These are phyloP conservation scores for Excalfactoria chinensis DNA, from an alignment of 2,113 vertebrate species.

Conservation along the genomic window DNA sequence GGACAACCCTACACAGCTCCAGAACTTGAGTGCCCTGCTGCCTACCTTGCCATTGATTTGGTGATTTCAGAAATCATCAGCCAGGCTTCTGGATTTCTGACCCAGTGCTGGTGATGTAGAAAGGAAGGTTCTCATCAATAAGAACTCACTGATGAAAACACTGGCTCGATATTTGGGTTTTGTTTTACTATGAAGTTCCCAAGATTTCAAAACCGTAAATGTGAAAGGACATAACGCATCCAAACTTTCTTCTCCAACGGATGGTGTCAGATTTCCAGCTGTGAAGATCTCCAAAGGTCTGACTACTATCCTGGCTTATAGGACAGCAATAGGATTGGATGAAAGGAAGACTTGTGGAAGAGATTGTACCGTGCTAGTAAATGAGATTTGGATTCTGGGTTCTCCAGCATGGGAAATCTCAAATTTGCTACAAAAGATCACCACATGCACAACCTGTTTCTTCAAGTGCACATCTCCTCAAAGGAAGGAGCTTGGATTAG, in stretches of 20 bases:
- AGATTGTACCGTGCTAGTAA: constrained; percentile 3
- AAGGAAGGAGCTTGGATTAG: constrained; percentile 7
- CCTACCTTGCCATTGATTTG: background rate
- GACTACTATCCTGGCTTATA: background rate
- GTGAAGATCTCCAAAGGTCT: background rate
- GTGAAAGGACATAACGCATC: background rate
- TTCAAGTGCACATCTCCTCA: constrained; percentile 31
- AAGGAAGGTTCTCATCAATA: background rate
- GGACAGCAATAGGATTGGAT: background rate
- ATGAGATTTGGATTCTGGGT: constrained; percentile 20
- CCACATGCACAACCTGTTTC: background rate
- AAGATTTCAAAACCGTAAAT: background rate
- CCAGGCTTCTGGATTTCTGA: background rate
- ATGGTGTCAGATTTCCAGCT: background rate
- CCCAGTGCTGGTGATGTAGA: background rate
- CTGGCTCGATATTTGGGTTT: background rate
- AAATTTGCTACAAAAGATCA: constrained; percentile 1
- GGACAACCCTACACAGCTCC: background rate
- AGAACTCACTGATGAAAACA: background rate
- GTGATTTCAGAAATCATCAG: background rate
- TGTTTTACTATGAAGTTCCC: background rate
- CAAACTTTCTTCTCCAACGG: background rate
- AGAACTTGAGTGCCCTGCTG: background rate
- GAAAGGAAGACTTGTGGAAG: background rate
- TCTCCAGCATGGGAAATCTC: constrained; percentile 11